These are phyloP conservation scores for Branchellion lobata DNA, from an alignment of 2,888 invertebrate species.

Conservation along the genomic window DNA sequence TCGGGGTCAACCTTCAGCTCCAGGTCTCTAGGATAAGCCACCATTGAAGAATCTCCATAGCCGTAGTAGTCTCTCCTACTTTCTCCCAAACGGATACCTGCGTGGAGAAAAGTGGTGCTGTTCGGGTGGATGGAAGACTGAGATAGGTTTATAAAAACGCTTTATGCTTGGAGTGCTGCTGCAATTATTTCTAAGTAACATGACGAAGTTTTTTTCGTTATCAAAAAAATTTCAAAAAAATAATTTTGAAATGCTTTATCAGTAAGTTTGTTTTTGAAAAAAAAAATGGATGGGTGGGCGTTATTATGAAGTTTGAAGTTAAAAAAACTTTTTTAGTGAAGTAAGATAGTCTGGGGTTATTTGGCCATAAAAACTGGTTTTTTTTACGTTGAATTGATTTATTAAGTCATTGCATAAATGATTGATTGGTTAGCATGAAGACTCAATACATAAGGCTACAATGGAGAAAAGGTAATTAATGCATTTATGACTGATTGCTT, in stretches of 20 bases:
- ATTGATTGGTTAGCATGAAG: constrained; percentile 6
- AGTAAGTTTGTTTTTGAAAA: no score
- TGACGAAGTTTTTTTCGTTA: no score
- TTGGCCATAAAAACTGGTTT: constrained; percentile 1
- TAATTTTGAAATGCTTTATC: no score
- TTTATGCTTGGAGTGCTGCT: no score
- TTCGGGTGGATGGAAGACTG: neutral
- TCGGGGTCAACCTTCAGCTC: constrained; percentile 39
- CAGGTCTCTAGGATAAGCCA: constrained; percentile 35
- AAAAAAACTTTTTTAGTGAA: no score
- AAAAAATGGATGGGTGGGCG: no score
- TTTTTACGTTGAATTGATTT: neutral
- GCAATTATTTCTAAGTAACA: no score
- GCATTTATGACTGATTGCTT: constrained; percentile 2
- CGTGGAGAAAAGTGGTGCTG: no score
- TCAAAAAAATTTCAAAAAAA: no score
- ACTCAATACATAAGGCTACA: neutral
- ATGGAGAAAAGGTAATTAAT: neutral
- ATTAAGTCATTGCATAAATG: constrained; percentile 8
- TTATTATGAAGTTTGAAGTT: no score
- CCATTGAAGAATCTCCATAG: constrained; percentile 32
- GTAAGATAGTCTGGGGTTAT: no score
- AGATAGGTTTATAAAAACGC: neutral
- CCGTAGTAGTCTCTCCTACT: constrained; percentile 37
- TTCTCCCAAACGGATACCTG: constrained; percentile 32